Evolutionary conservation across 2,113 vertebrate species (phyloP).

Genomic region (Silurus asotus): DNA sequence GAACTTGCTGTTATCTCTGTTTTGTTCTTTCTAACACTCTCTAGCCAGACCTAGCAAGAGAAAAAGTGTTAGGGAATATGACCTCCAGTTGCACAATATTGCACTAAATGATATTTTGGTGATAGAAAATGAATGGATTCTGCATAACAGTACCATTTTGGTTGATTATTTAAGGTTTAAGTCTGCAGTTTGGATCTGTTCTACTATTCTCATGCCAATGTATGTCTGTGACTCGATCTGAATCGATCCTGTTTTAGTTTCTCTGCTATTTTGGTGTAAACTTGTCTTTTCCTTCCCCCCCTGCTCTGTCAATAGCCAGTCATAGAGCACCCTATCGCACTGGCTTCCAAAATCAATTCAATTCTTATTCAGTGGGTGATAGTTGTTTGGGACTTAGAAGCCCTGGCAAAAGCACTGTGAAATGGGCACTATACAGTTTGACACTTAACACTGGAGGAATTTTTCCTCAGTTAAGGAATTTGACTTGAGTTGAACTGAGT

Average conservation of each 20-base stretch:
- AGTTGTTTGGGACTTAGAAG: not conserved
- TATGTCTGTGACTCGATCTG: not conserved
- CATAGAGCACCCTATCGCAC: not conserved
- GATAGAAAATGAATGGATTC: not conserved
- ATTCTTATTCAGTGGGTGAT: not conserved
- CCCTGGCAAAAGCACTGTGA: not conserved
- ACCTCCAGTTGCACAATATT: not conserved
- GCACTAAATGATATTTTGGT: not conserved
- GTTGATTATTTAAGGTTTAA: not conserved
- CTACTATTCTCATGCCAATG: not conserved
- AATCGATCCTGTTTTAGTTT: too few species aligned
- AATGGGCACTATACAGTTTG: not conserved
- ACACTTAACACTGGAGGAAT: not conserved
- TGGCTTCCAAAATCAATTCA: not conserved
- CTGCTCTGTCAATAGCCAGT: not conserved
- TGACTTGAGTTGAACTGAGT: too few species aligned
- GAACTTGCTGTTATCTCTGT: not conserved
- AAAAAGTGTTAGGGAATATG: not conserved
- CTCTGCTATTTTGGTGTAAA: not conserved
- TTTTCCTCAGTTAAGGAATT: not conserved
- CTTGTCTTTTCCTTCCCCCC: not conserved
- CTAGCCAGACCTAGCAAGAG: not conserved
- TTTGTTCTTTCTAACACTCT: constrained; percentile 12
- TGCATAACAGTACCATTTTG: not conserved
- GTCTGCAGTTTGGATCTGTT: not conserved